A percentile compares a stretch with the other conserved stretches of the same genome.
These are phyloP conservation scores for Lycia hirtaria DNA, from an alignment of 2,888 invertebrate genomes.

Conservation along the genomic window DNA sequence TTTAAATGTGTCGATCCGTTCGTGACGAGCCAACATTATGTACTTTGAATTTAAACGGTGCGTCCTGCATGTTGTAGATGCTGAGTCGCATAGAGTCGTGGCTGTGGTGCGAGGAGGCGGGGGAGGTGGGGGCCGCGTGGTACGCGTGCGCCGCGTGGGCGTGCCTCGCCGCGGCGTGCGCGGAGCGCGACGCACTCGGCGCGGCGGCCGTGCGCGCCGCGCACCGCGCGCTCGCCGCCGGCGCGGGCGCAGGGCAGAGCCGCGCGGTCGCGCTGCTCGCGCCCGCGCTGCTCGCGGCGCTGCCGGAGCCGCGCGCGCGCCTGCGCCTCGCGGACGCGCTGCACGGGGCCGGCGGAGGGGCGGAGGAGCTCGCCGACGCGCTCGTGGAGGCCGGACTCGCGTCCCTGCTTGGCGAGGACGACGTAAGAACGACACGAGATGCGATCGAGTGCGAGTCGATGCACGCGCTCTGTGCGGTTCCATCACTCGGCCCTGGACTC, in stretches of 20 bases:
- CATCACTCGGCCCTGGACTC: no score
- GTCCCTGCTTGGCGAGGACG: constrained; percentile 12
- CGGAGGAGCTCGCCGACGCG: constrained; percentile 31
- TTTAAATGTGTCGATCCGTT: no score
- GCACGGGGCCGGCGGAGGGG: constrained; percentile 35
- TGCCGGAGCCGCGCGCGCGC: constrained; percentile 28
- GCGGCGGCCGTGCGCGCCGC: constrained; percentile 12
- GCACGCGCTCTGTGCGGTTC: no score
- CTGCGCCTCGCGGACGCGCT: constrained; percentile 41
- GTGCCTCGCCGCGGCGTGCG: constrained; percentile 25
- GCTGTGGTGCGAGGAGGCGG: constrained; percentile 24
- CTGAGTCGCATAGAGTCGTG: background rate
- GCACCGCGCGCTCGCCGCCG: constrained; percentile 30
- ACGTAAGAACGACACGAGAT: no score
- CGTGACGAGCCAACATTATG: no score
- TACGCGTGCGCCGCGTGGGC: constrained; percentile 26
- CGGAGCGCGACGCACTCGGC: constrained; percentile 6
- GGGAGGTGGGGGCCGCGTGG: constrained; percentile 23
- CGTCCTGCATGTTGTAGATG: constrained; percentile 7
- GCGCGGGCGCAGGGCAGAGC: constrained; percentile 18
- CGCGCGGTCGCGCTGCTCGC: constrained; percentile 14
- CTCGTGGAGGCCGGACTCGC: constrained; percentile 19
- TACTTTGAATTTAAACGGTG: no score
- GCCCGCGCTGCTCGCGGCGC: constrained; percentile 27
- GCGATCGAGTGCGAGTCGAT: no score